phyloP scores from a whole-genome alignment of 1,140 invertebrate genomes.

The Hyles euphorbiae region DNA sequence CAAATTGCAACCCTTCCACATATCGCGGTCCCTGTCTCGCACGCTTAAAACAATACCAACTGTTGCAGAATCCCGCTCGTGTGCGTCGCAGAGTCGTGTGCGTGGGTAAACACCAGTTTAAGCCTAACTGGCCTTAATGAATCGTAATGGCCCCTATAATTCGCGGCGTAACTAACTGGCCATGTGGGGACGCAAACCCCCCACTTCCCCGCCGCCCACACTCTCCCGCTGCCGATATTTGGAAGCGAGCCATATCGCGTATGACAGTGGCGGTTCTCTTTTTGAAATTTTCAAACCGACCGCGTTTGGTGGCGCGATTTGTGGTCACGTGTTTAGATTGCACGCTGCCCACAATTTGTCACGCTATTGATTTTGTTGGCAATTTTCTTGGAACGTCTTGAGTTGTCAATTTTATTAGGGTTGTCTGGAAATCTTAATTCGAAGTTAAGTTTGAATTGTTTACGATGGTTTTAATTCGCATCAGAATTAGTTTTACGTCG shows the following conservation, averaged over 20 bases:
- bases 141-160: conserved; percentile 77
- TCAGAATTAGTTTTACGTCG: not conserved
- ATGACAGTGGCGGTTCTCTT: conserved; percentile 67
- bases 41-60: conserved; percentile 50
- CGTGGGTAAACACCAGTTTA: conserved; percentile 73
- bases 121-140: conserved; percentile 77
- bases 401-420: not conserved
- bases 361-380: conserved; percentile 16
- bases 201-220: conserved; percentile 25
- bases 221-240: conserved; percentile 41
- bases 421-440: not conserved
- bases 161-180: conserved; percentile 76
- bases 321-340: conserved; percentile 63
- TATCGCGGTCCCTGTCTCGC: conserved; percentile 33
- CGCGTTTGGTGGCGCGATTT: conserved; percentile 51
- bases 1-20: conserved; percentile 38
- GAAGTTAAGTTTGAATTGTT: not conserved
- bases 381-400: not conserved
- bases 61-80: conserved; percentile 45
- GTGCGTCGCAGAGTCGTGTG: conserved; percentile 42
- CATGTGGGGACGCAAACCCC: conserved; percentile 59
- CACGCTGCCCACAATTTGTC: conserved; percentile 39
- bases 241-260: conserved; percentile 71
- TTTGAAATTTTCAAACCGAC: conserved; percentile 65
- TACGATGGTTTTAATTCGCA: not conserved